Base-by-base conservation (phyloP, 1,140 invertebrate genomes). In the Cotesia vestalis region DNA sequence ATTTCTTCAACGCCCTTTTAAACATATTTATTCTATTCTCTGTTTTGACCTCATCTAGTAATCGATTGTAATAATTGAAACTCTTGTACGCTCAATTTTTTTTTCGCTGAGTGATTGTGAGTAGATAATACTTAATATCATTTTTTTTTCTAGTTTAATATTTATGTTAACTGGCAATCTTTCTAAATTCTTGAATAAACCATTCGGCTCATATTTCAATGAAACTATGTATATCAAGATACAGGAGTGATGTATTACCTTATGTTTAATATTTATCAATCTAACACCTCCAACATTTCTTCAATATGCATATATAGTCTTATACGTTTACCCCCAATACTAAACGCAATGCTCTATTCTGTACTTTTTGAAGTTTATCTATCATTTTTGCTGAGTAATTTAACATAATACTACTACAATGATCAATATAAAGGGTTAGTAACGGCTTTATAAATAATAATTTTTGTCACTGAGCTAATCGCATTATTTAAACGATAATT, bases 331-430 rank as follows among this genome's bases (percentile, higher is more conserved):
- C 52, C 1, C 52, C 52, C 14, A 55, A 55, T 17, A 55, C 3
- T 55, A 55, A 55, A 1, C 14, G 11, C 52, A n/a, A 3, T 17
- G 52, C 52, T 55, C 52, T 12, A 12, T 55, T 4, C 3, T 55
- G 52, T 3, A 55, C 11, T 55, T 55, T 55, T 55, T 55, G 52
- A 12, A 55, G 1, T 12, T 55, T 55, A n/a, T 12, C 2, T 0
- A 55, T 55, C 12, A 55, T 55, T 55, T 55, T 12, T 55, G 2
- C 52, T 12, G 52, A n/a, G 14, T 55, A 55, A n/a, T 55, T 55
- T 17, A 55, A 55, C 52, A 55, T 55, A 1, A 55, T 55, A 55
- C 52, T 55, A 55, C 52, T 55, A 55, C 52, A 55, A 55, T 55
- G 4, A 55, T 55, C 1, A 55, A 55, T 55, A 55, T 55, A n/a